Percentiles rank a stretch among this genome's conserved stretches.
Evolutionary conservation across 2,113 vertebrate genomes (phyloP).

Genomic region (Hippocampus guttulatus): DNA sequence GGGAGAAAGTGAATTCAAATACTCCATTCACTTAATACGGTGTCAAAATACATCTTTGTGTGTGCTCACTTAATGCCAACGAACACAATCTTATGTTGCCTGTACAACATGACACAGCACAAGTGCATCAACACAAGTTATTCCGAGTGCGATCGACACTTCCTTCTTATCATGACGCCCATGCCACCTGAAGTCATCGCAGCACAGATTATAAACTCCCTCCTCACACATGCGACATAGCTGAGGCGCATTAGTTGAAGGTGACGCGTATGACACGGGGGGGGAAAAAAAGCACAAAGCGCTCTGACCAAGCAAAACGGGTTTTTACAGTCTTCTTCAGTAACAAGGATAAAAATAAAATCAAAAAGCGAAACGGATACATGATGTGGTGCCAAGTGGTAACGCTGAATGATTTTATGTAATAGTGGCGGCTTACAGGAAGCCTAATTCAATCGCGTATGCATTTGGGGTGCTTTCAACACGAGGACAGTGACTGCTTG

Average conservation of each 20-base stretch:
- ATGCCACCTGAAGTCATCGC: background rate
- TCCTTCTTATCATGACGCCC: background rate
- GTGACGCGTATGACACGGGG: background rate
- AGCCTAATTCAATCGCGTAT: background rate
- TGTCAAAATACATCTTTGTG: background rate
- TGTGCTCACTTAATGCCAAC: background rate
- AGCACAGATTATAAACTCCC: background rate
- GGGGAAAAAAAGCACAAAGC: background rate
- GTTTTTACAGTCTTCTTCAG: background rate
- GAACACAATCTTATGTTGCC: background rate
- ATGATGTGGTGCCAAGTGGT: background rate
- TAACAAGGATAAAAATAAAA: background rate
- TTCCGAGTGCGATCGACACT: background rate
- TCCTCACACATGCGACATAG: background rate
- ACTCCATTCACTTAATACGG: background rate
- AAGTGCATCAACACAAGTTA: background rate
- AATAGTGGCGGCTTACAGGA: background rate
- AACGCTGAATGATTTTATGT: background rate
- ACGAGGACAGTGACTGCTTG: background rate
- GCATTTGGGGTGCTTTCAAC: background rate
- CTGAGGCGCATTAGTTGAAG: background rate
- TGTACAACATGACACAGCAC: background rate
- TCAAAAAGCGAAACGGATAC: background rate
- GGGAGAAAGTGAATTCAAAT: constrained; percentile 7
- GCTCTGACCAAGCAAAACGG: background rate